Conservation (phyloP, 2,888 invertebrate genomes). For the Caenorhabditis wallacei region DNA sequence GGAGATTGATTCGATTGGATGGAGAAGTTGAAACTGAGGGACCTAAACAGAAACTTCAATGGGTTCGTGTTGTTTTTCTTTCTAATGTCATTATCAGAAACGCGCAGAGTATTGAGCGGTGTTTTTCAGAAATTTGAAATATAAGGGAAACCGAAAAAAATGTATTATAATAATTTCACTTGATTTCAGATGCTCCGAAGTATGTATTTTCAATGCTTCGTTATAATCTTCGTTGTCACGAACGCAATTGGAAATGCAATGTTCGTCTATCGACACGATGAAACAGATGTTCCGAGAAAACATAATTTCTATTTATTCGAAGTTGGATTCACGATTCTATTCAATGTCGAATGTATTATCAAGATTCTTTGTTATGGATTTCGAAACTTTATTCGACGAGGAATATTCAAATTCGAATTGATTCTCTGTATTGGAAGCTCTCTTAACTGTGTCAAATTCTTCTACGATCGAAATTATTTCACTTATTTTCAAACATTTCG, state of each 20-base stretch:
- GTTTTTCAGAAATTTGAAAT: no score
- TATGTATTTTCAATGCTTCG: conserved; percentile 89
- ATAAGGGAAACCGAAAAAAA: background rate
- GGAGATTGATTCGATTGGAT: conserved; percentile 96
- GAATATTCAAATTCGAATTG: conserved; percentile 89
- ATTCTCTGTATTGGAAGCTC: conserved; percentile 93
- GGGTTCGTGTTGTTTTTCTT: conserved; percentile 41
- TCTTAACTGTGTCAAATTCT: conserved; percentile 92
- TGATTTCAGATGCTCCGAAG: conserved; percentile 88
- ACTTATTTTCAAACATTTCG: conserved; percentile 89
- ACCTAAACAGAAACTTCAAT: conserved; percentile 68
- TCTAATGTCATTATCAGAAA: background rate
- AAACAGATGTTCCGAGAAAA: conserved; percentile 83
- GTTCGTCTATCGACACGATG: conserved; percentile 95
- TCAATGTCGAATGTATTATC: conserved; percentile 95
- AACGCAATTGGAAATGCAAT: conserved; percentile 97
- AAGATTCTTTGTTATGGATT: conserved; percentile 98
- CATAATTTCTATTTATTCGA: conserved; percentile 82
- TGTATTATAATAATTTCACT: background rate
- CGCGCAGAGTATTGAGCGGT: background rate
- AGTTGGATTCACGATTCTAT: conserved; percentile 94
- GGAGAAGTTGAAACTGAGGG: conserved; percentile 84
- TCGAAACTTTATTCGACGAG: conserved; percentile 68
- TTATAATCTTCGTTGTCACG: conserved; percentile 95
- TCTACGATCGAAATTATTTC: conserved; percentile 92